phyloP scores from a whole-genome alignment of 2,113 vertebrate genomes.

The Tenebrosternarchus preto region DNA sequence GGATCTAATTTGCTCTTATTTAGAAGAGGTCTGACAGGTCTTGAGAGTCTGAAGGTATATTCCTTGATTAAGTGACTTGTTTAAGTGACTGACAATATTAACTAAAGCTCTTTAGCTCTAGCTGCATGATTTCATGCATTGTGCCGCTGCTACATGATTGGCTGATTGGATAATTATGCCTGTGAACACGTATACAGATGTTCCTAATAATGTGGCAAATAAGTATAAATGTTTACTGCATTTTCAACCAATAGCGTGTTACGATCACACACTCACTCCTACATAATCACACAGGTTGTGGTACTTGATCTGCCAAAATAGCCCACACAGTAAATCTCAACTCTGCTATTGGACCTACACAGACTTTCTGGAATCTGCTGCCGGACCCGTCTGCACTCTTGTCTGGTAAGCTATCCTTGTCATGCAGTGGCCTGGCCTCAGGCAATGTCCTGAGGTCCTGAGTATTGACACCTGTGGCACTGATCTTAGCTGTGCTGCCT shows the following conservation, averaged over 20 bases:
- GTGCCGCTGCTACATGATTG: too few relatives aligned
- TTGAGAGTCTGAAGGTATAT: too few relatives aligned
- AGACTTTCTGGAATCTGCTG: background rate
- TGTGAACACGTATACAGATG: too few relatives aligned
- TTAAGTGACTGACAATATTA: too few relatives aligned
- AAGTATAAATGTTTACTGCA: background rate
- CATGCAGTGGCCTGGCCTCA: background rate
- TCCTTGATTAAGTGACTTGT: too few relatives aligned
- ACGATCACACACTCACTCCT: background rate
- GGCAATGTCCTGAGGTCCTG: conserved; percentile 8
- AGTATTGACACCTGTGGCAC: background rate
- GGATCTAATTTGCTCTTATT: too few relatives aligned
- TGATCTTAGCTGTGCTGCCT: conserved; percentile 9
- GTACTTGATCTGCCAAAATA: background rate
- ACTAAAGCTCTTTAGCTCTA: too few relatives aligned
- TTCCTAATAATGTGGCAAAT: too few relatives aligned
- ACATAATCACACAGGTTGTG: background rate
- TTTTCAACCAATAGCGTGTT: background rate
- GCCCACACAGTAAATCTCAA: background rate
- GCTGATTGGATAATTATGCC: too few relatives aligned
- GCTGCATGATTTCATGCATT: too few relatives aligned
- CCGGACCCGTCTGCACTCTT: too few relatives aligned
- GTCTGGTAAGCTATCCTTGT: background rate
- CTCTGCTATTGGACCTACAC: conserved; percentile 8
- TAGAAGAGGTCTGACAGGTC: too few relatives aligned